These are phyloP conservation scores for Dusona sp. DNA, from an alignment of 2,888 invertebrate species.

Conservation along the genomic window DNA sequence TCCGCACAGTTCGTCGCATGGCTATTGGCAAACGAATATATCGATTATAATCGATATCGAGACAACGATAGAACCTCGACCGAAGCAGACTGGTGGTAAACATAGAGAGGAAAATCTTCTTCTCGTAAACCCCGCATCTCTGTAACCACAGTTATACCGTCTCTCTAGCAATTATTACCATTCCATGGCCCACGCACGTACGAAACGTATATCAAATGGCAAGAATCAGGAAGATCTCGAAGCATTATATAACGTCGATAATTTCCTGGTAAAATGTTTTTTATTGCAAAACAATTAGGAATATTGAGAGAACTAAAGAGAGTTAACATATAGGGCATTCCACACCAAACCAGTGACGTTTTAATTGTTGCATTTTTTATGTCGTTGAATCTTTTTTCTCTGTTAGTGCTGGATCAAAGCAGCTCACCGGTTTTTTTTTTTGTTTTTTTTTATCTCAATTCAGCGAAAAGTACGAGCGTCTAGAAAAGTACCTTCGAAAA, in stretches of 20 bases:
- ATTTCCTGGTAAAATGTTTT: not conserved
- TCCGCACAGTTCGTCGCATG: constrained; percentile 58
- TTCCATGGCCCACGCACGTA: constrained; percentile 1
- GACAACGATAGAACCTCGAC: constrained; percentile 40
- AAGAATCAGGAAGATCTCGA: not conserved
- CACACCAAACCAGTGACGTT: too few relatives aligned
- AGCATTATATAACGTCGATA: not conserved
- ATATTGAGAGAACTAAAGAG: not conserved
- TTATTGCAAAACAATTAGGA: not conserved
- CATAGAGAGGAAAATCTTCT: constrained; percentile 57
- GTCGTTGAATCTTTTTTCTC: too few relatives aligned
- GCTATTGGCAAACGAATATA: constrained; percentile 67
- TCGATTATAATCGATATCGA: constrained; percentile 68
- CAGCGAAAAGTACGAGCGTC: too few relatives aligned
- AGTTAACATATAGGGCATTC: too few relatives aligned
- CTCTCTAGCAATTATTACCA: constrained; percentile 12
- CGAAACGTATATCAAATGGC: not conserved
- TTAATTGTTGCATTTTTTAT: too few relatives aligned
- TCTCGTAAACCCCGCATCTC: constrained; percentile 16
- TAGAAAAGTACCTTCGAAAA: too few relatives aligned
- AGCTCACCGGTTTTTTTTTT: too few relatives aligned
- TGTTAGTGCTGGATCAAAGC: too few relatives aligned
- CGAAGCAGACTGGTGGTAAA: constrained; percentile 45
- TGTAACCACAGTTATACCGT: constrained; percentile 6
- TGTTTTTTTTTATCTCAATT: not conserved